These are phyloP conservation scores for Orthosia gracilis DNA, from an alignment of 2,888 invertebrate genomes.

Conservation along the genomic window DNA sequence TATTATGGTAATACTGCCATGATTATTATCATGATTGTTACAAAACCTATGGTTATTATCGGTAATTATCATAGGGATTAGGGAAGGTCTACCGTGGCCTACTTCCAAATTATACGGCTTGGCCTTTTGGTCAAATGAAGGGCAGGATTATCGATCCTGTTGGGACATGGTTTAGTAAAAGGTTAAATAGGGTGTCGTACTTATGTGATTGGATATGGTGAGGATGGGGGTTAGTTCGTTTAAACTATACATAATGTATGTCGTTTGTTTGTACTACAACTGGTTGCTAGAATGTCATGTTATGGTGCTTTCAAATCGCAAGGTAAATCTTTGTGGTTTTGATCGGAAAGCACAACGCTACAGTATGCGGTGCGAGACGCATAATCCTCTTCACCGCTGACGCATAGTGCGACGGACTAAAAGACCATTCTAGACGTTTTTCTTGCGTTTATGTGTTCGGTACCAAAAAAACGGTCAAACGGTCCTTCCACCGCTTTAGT, in stretches of 20 bases:
- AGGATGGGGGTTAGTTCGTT: not conserved
- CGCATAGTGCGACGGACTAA: too few species aligned
- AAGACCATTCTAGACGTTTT: too few species aligned
- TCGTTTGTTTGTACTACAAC: not conserved
- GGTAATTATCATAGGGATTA: conserved; percentile 40
- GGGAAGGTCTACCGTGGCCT: conserved; percentile 39
- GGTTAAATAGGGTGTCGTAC: conserved; percentile 30
- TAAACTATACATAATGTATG: not conserved
- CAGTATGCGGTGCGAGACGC: too few species aligned
- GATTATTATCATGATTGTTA: conserved; percentile 36
- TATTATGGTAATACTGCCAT: conserved; percentile 11
- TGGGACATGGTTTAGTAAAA: conserved; percentile 3
- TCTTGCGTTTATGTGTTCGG: too few species aligned
- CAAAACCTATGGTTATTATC: conserved; percentile 26
- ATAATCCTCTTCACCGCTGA: too few species aligned
- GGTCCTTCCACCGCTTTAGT: too few species aligned
- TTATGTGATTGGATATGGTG: conserved; percentile 6
- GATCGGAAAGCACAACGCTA: too few species aligned
- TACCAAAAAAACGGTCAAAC: too few species aligned
- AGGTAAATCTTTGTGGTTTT: too few species aligned
- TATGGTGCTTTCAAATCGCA: not conserved
- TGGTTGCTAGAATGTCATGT: not conserved
- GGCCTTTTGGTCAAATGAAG: conserved; percentile 16
- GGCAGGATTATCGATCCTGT: conserved; percentile 30
- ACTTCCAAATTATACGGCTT: conserved; percentile 42